A percentile compares a stretch with the other conserved stretches of the same genome.
Evolutionary conservation across 2,113 vertebrate genomes (phyloP).

Genomic region (Microtus ochrogaster): DNA sequence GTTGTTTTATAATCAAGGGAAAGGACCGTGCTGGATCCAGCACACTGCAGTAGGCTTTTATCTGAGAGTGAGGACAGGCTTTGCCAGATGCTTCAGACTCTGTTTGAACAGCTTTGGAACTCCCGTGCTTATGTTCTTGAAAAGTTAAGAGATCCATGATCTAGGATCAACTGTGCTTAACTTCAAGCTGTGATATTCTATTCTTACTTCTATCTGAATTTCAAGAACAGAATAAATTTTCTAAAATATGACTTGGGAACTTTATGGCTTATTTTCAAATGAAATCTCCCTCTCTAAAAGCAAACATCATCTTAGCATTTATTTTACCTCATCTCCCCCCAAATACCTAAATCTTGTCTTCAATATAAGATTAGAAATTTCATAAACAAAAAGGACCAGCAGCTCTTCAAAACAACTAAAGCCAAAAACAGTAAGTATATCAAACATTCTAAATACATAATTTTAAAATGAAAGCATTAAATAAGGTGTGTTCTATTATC

Average conservation of each 20-base stretch:
- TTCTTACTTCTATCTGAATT: slow-evolving; percentile 29
- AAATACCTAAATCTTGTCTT: slow-evolving; percentile 54
- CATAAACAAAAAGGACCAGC: slow-evolving; percentile 63
- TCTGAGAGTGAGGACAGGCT: neutral
- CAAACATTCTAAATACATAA: neutral
- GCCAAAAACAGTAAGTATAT: neutral
- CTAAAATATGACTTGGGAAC: neutral
- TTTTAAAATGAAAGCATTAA: slow-evolving; percentile 38
- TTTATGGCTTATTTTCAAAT: slow-evolving; percentile 3
- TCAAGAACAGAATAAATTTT: neutral
- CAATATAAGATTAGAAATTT: slow-evolving; percentile 60
- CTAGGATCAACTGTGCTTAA: slow-evolving; percentile 35
- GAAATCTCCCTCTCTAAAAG: neutral
- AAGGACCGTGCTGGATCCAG: too few species aligned
- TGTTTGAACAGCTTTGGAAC: neutral
- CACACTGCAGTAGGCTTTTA: neutral
- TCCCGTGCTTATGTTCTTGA: neutral
- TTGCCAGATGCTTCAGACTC: neutral
- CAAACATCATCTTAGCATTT: slow-evolving; percentile 35
- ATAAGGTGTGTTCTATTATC: neutral
- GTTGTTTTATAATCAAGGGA: neutral
- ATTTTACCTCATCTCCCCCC: neutral
- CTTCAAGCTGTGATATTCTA: neutral
- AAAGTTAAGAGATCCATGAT: neutral
- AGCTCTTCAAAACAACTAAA: slow-evolving; percentile 65